Evolutionary conservation across 2,888 invertebrate genomes (phyloP), one percentile per base, ranked within the genome.

Genomic region (Rhogogaster chlorosoma): DNA sequence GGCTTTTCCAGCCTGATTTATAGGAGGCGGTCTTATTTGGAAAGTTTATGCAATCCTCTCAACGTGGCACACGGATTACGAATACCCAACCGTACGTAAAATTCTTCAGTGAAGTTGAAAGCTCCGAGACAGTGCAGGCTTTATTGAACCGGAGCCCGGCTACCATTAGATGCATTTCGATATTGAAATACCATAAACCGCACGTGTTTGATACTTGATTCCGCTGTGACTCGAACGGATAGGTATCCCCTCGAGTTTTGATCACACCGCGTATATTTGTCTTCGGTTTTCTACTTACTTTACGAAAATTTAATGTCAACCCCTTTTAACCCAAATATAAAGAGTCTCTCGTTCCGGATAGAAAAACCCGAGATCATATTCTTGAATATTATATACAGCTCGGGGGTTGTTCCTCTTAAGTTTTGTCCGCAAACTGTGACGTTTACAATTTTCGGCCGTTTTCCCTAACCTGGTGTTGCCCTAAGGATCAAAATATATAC

Each of bases 21-120:
- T 90, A 88, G 88, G 86, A 88, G 87, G 88, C 89, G 67, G 67
- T 67, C 89, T 92, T 92, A 92, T 92, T 92, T 90, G 92, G 90
- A 92, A 92, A 92, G 91, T 92, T 92, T 89, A 89, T 90, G 91
- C 91, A 91, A 92, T 92, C 89, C 89, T 86, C 84, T 84, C 86
- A 85, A 84, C 87, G 85, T 85, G 88, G 57, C 86, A 84, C 86
- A 53, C 18, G 15, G 15, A 67, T 32, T 18, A 67, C 29, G 32
- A 32, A 67, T 67, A 61, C 61, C 9, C 10, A 61, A 2, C 86
- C 80, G 84, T 87, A 89, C 89, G 36, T 22, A 42, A 90, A 91
- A 90, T 91, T 49, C 29, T 91, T 49, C 18, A 61, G 71, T 61
- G 88, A 89, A 87, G 86, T 88, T 80, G 18, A 87, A 90, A 91